Evolutionary conservation across 2,797 vertebrate species (phyloP).

Genomic region (Crenuchus spilurus): DNA sequence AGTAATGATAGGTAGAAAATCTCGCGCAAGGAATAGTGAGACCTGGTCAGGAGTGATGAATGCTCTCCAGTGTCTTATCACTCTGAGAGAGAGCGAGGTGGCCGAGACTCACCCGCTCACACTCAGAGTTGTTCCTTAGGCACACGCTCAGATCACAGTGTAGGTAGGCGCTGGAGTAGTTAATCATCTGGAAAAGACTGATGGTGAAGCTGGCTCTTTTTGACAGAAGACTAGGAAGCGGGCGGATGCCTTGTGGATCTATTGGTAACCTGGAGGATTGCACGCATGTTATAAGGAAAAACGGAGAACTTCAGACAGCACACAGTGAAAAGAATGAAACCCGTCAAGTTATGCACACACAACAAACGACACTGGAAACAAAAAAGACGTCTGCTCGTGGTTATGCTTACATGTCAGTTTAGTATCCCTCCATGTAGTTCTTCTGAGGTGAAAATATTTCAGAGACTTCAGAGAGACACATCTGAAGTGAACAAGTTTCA

Average conservation of each 20-base stretch:
- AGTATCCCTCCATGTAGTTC: not conserved
- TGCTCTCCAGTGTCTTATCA: conserved; percentile 34
- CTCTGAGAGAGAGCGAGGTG: not conserved
- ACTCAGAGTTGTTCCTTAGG: conserved; percentile 64
- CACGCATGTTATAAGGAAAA: conserved; percentile 39
- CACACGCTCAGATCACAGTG: conserved; percentile 80
- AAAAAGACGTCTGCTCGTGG: not conserved
- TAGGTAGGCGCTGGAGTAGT: conserved; percentile 77
- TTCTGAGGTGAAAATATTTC: not conserved
- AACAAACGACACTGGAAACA: not conserved
- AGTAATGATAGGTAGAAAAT: conserved; percentile 46
- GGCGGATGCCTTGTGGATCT: conserved; percentile 68
- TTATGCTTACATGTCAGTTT: not conserved
- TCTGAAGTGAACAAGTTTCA: not conserved
- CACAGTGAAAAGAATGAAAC: conserved; percentile 35
- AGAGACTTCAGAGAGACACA: not conserved
- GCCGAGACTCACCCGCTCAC: conserved; percentile 71
- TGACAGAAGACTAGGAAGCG: conserved; percentile 69
- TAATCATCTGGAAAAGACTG: conserved; percentile 86
- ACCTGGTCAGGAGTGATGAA: conserved; percentile 44
- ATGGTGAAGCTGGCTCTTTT: conserved; percentile 75
- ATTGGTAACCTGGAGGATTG: conserved; percentile 62
- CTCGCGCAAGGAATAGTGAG: conserved; percentile 26
- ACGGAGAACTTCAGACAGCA: conserved; percentile 28
- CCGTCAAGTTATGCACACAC: conserved; percentile 11